Conservation (phyloP, 2,113 vertebrate species). For the Lepidothrix coronata region DNA sequence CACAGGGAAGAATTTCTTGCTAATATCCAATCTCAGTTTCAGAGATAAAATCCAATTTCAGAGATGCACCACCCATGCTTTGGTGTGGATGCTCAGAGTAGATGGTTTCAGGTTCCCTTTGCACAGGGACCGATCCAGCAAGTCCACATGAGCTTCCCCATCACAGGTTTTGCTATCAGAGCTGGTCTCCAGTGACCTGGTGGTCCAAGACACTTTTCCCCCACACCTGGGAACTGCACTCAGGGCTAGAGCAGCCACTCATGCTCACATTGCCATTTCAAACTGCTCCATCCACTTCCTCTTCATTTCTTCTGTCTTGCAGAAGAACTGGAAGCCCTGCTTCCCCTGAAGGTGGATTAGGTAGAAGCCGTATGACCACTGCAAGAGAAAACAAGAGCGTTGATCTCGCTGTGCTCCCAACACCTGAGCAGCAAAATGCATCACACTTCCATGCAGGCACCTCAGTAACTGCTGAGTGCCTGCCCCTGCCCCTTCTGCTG, state of each 20-base stretch:
- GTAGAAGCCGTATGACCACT: constrained; percentile 99
- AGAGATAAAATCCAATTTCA: background rate
- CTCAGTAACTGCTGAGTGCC: background rate
- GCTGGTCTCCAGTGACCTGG: background rate
- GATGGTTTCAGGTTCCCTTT: background rate
- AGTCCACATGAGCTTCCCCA: background rate
- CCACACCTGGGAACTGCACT: fast-evolving
- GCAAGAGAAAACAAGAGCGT: background rate
- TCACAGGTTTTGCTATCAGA: fast-evolving
- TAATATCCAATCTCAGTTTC: background rate
- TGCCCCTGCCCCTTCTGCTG: background rate
- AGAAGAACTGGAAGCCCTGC: constrained; percentile 98
- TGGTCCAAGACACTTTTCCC: background rate
- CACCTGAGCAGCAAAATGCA: background rate
- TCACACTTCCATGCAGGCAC: fast-evolving
- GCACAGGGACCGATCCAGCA: background rate
- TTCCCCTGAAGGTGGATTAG: constrained; percentile 95
- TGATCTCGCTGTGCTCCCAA: fast-evolving
- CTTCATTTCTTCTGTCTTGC: constrained; percentile 98
- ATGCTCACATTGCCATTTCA: constrained; percentile 96
- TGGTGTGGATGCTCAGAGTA: background rate
- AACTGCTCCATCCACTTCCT: constrained; percentile 99
- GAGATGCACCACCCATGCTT: fast-evolving
- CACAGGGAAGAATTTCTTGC: background rate
- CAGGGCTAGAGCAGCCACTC: background rate